Percentiles rank a stretch among this genome's conserved stretches.
Evolutionary conservation across 2,888 invertebrate genomes (phyloP).

Genomic region (Acleris emargana): DNA sequence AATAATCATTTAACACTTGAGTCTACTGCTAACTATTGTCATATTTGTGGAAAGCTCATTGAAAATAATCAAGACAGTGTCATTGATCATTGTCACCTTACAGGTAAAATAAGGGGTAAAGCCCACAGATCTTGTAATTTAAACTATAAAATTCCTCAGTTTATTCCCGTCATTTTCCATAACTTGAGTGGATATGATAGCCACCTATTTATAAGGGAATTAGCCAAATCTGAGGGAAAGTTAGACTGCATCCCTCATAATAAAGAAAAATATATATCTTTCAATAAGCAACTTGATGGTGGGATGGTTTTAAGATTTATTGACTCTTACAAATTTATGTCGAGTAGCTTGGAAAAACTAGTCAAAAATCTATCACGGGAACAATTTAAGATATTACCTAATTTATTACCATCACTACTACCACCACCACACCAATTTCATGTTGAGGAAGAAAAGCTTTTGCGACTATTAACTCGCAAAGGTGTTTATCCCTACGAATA

Average conservation of each 20-base stretch:
- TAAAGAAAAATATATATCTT: constrained; percentile 51
- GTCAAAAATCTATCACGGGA: constrained; percentile 12
- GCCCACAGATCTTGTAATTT: constrained; percentile 43
- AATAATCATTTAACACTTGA: not conserved
- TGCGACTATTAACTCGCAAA: constrained; percentile 26
- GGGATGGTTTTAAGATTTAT: constrained; percentile 5
- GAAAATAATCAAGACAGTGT: constrained; percentile 31
- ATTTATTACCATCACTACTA: no score
- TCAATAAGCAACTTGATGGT: constrained; percentile 43
- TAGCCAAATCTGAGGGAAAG: constrained; percentile 42
- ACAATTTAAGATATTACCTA: constrained; percentile 12
- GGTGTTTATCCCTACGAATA: constrained; percentile 35
- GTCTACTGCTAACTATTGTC: constrained; percentile 13
- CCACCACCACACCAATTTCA: not conserved
- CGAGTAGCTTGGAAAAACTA: constrained; percentile 4
- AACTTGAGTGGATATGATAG: constrained; percentile 40
- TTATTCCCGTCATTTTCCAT: constrained; percentile 42
- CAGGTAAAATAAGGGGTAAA: constrained; percentile 44
- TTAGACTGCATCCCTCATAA: constrained; percentile 45
- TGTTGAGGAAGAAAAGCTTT: not conserved
- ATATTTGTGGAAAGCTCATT: constrained; percentile 40
- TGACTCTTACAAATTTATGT: constrained; percentile 13
- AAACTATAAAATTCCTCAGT: constrained; percentile 39
- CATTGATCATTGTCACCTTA: constrained; percentile 41
- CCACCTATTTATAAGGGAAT: constrained; percentile 46